phyloP scores from a whole-genome alignment of 30 jellyfish, hydroid and myxozoan species.

The Aurelia coerulea region DNA sequence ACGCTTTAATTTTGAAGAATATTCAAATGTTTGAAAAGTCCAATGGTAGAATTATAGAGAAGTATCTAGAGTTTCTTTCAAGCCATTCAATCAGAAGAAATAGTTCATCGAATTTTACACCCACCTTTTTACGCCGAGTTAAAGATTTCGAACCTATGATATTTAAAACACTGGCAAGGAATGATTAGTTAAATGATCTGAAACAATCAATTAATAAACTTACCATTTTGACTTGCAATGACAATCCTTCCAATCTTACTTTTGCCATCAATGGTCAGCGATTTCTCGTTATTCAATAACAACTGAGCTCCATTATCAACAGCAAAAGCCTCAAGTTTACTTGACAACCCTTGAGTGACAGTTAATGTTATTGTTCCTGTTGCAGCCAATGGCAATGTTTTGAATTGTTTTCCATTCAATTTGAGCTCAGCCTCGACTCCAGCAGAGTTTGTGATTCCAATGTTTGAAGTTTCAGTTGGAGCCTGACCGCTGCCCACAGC shows the following conservation, averaged over 20 bases:
- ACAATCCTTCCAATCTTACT: constrained; percentile 29
- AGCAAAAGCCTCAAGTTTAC: constrained; percentile 65
- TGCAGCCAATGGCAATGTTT: constrained; percentile 70
- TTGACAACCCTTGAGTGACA: constrained; percentile 30
- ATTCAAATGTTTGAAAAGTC: too few species aligned
- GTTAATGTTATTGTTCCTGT: constrained; percentile 54
- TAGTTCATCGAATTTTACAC: too few species aligned
- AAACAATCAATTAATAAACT: not conserved
- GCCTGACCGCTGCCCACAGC: constrained; percentile 15
- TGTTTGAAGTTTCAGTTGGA: constrained; percentile 2
- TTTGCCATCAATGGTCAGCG: constrained; percentile 5
- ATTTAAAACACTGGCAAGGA: too few species aligned
- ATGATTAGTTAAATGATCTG: too few species aligned
- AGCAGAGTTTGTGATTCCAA: constrained; percentile 72
- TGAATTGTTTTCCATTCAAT: constrained; percentile 65
- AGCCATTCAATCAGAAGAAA: too few species aligned
- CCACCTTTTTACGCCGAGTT: too few species aligned
- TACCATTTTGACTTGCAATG: constrained; percentile 60
- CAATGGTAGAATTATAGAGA: too few species aligned
- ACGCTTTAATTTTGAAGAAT: too few species aligned
- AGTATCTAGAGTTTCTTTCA: too few species aligned
- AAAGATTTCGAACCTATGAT: too few species aligned
- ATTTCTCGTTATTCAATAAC: constrained; percentile 44
- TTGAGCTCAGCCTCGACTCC: constrained; percentile 75
- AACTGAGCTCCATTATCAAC: constrained; percentile 49